Evolutionary conservation across 64 coral and sea anemone species (phyloP).

Genomic region (Orbicella faveolata): DNA sequence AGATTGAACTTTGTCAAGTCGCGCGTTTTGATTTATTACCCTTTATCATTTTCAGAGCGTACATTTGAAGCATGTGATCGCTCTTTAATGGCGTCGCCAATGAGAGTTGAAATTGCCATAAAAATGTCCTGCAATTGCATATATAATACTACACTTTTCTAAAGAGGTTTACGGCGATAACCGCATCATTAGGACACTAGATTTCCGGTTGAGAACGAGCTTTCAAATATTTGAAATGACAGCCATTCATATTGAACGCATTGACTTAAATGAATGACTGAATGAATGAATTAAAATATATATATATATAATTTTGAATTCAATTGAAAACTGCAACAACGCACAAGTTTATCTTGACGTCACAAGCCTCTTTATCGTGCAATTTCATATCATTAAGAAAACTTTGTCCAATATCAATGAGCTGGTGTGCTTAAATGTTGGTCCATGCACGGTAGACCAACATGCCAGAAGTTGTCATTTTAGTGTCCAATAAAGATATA

Average conservation of each 20-base stretch:
- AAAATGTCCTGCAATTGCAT: background rate
- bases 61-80: background rate
- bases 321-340: background rate
- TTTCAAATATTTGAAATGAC: conserved; percentile 27
- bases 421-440: background rate
- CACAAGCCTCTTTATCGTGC: background rate
- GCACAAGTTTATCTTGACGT: background rate
- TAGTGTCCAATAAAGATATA: background rate
- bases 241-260: background rate
- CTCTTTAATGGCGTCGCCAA: no score
- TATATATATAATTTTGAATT: no score
- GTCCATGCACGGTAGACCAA: background rate
- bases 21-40: conserved; percentile 12
- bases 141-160: no score
- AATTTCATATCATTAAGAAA: background rate
- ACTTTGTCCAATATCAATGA: conserved; percentile 18
- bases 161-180: conserved; percentile 23
- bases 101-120: background rate
- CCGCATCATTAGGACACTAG: background rate
- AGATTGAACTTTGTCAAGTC: background rate
- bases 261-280: background rate
- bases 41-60: background rate
- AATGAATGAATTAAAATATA: no score
- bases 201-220: conserved; percentile 11
- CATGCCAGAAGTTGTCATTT: background rate